Conservation (phyloP, 2,888 invertebrate genomes). For the Nemotelus pantherinus region DNA sequence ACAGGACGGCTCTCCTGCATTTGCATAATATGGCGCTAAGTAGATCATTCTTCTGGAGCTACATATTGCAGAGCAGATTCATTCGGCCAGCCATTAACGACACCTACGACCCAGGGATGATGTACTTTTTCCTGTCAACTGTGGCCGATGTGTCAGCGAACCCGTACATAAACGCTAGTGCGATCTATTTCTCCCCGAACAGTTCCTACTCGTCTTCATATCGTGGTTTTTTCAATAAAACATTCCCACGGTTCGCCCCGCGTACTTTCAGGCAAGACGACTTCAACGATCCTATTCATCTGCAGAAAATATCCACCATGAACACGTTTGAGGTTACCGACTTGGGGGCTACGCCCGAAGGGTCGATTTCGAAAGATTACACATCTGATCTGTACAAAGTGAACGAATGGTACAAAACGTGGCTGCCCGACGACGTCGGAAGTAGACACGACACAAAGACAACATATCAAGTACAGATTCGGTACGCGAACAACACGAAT, state of each 20-base stretch:
- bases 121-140: constrained; percentile 95
- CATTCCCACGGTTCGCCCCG: constrained; percentile 93
- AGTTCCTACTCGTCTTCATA: constrained; percentile 94
- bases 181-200: constrained; percentile 93
- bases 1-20: constrained; percentile 91
- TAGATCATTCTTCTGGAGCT: constrained; percentile 95
- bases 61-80: constrained; percentile 88
- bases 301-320: constrained; percentile 92
- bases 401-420: constrained; percentile 92
- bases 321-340: constrained; percentile 90
- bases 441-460: constrained; percentile 90
- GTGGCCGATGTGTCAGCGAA: constrained; percentile 95
- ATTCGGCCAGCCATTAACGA: constrained; percentile 90
- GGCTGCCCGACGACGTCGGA: constrained; percentile 88
- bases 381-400: constrained; percentile 89
- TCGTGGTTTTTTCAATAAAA: constrained; percentile 95
- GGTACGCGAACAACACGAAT: constrained; percentile 93
- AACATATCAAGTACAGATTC: constrained; percentile 91
- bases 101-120: constrained; percentile 96
- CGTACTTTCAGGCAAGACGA: constrained; percentile 91
- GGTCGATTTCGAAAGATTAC: constrained; percentile 86
- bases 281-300: constrained; percentile 95
- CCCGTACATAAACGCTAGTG: constrained; percentile 89
- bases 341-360: constrained; percentile 83
- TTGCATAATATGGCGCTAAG: constrained; percentile 97